Conservation (phyloP, 2,888 invertebrate species). For the Patella caerulea region DNA sequence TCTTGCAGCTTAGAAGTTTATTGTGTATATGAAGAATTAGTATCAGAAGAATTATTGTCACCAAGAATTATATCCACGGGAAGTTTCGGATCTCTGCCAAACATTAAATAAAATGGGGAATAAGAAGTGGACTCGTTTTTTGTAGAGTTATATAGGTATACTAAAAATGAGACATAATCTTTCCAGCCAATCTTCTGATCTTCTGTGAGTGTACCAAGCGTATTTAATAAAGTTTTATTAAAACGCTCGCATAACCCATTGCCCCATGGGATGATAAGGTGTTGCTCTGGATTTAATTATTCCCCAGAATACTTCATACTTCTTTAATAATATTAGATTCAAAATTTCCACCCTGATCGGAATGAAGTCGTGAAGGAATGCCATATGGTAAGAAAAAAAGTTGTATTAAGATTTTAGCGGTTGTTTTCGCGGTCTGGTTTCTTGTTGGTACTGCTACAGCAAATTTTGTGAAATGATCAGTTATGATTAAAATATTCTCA, state of each 20-base stretch:
- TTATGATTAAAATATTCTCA: conserved; percentile 23
- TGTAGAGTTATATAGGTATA: conserved; percentile 32
- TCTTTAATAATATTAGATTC: conserved; percentile 30
- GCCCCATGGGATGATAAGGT: conserved; percentile 39
- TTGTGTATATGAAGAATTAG: neutral
- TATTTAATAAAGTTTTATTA: conserved; percentile 31
- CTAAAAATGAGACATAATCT: conserved; percentile 22
- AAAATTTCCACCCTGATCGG: conserved; percentile 37
- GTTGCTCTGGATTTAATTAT: conserved; percentile 33
- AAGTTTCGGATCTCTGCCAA: conserved; percentile 33
- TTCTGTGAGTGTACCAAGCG: conserved; percentile 29
- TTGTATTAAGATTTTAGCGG: conserved; percentile 31
- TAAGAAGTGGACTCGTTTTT: conserved; percentile 28
- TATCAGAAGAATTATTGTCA: neutral
- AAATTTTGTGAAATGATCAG: conserved; percentile 33
- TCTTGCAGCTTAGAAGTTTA: too few species aligned
- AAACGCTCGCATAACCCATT: conserved; percentile 37
- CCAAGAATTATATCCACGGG: conserved; percentile 33
- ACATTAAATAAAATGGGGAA: conserved; percentile 35
- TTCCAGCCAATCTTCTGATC: conserved; percentile 36
- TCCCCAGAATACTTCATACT: conserved; percentile 24
- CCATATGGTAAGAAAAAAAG: conserved; percentile 37
- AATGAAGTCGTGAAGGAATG: conserved; percentile 31
- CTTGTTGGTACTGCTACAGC: conserved; percentile 30
- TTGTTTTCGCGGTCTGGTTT: conserved; percentile 35